Evolutionary conservation across 1,140 invertebrate species (phyloP).

Genomic region (Atopsyche davidsoni): DNA sequence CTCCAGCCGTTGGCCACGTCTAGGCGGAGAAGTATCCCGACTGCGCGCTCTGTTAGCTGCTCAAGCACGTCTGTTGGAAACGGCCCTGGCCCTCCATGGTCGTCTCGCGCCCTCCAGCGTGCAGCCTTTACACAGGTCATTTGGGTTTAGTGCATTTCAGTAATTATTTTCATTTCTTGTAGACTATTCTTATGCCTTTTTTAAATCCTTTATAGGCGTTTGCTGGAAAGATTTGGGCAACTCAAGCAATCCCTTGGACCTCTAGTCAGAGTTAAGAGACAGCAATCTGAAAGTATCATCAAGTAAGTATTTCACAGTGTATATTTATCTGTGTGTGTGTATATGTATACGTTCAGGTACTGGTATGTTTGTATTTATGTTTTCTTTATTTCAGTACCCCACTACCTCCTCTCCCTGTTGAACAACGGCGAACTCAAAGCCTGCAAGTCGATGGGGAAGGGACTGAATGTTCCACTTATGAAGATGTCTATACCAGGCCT

Average conservation of each 20-base stretch:
- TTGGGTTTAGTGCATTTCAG: slow-evolving; percentile 6
- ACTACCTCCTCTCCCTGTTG: slow-evolving; percentile 35
- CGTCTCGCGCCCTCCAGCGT: slow-evolving; percentile 75
- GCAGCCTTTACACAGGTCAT: slow-evolving; percentile 73
- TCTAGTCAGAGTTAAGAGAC: slow-evolving; percentile 53
- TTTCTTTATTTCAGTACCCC: slow-evolving; percentile 38
- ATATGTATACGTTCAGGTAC: neutral
- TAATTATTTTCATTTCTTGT: too few species aligned
- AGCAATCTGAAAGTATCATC: slow-evolving; percentile 70
- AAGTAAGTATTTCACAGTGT: slow-evolving; percentile 45
- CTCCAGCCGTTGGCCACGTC: slow-evolving; percentile 57
- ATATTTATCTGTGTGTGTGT: neutral
- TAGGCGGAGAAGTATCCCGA: slow-evolving; percentile 65
- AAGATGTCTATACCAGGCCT: slow-evolving; percentile 47
- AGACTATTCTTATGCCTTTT: slow-evolving; percentile 1
- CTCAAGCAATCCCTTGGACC: slow-evolving; percentile 66
- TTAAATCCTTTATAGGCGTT: slow-evolving; percentile 42
- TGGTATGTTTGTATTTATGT: neutral
- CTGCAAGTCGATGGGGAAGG: slow-evolving; percentile 38
- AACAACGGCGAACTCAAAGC: slow-evolving; percentile 44
- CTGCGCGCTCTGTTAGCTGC: slow-evolving; percentile 70
- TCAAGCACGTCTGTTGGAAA: slow-evolving; percentile 73
- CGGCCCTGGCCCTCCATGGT: slow-evolving; percentile 73
- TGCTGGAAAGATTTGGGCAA: slow-evolving; percentile 79
- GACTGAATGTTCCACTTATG: slow-evolving; percentile 42